Percentiles rank a stretch among this genome's conserved stretches.
phyloP scores from a whole-genome alignment of 2,888 invertebrate species.

The Agonopterix arenella region DNA sequence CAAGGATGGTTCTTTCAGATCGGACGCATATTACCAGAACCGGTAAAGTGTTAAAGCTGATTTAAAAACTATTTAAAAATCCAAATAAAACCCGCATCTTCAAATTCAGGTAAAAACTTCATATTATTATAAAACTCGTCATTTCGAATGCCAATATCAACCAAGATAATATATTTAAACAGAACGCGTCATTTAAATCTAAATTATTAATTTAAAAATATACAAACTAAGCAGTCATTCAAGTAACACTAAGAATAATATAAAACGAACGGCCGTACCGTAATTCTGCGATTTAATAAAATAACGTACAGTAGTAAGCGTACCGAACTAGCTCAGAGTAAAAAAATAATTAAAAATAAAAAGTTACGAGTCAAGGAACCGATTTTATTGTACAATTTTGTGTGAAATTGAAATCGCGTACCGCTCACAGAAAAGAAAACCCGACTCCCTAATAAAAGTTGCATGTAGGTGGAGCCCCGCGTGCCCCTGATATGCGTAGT shows the following conservation, averaged over 20 bases:
- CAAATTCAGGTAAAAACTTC: constrained; percentile 23
- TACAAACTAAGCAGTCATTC: constrained; percentile 76
- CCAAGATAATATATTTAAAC: constrained; percentile 25
- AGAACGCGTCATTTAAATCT: constrained; percentile 32
- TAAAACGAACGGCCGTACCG: constrained; percentile 33
- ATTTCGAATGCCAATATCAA: constrained; percentile 30
- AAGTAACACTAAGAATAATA: constrained; percentile 59
- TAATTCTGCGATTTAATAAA: constrained; percentile 38
- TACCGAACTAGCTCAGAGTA: constrained; percentile 61
- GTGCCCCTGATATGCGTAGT: too few species aligned
- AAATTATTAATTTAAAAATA: constrained; percentile 47
- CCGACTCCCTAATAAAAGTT: too few species aligned
- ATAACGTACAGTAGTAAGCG: constrained; percentile 70
- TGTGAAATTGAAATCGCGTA: too few species aligned
- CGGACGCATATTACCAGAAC: too few species aligned
- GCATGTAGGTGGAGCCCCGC: too few species aligned
- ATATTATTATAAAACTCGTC: constrained; percentile 19
- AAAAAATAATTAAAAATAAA: constrained; percentile 48
- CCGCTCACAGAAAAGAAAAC: too few species aligned
- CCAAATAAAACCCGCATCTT: constrained; percentile 12
- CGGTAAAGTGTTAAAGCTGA: too few species aligned
- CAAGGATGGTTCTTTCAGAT: too few species aligned
- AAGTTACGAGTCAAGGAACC: constrained; percentile 50
- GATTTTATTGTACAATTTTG: constrained; percentile 33
- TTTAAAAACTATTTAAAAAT: constrained; percentile 3